Conservation (phyloP, 2,888 invertebrate species). For the Conus canariensis region DNA sequence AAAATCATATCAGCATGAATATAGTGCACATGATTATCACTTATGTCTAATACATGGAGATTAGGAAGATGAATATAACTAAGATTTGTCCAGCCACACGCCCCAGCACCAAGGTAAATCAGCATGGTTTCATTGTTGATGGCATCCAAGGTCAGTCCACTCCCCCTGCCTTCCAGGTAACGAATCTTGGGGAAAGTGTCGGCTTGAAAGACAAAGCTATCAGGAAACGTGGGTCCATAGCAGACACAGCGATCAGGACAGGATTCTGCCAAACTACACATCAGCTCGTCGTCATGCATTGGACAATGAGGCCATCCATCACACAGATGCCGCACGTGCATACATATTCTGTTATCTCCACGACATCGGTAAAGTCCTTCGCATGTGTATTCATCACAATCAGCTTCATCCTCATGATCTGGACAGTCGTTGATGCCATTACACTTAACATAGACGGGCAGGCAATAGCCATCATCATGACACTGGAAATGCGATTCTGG, state of each 20-base stretch:
- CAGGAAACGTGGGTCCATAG: neutral
- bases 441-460: neutral
- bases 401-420: neutral
- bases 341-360: neutral
- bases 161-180: neutral
- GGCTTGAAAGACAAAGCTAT: neutral
- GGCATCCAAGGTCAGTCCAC: neutral
- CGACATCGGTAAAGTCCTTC: neutral
- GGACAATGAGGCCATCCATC: slow-evolving; percentile 47
- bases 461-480: neutral
- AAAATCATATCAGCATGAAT: neutral
- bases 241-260: neutral
- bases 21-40: neutral
- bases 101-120: neutral
- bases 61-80: neutral
- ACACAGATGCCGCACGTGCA: slow-evolving; percentile 33
- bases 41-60: neutral
- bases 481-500: neutral
- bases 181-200: neutral
- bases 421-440: slow-evolving; percentile 4
- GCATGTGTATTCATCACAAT: neutral
- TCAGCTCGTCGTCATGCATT: slow-evolving; percentile 40
- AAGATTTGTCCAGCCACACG: neutral
- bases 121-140: neutral
- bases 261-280: neutral